Base-by-base conservation (phyloP, 2,113 vertebrate genomes). In the Hyla sarda region DNA sequence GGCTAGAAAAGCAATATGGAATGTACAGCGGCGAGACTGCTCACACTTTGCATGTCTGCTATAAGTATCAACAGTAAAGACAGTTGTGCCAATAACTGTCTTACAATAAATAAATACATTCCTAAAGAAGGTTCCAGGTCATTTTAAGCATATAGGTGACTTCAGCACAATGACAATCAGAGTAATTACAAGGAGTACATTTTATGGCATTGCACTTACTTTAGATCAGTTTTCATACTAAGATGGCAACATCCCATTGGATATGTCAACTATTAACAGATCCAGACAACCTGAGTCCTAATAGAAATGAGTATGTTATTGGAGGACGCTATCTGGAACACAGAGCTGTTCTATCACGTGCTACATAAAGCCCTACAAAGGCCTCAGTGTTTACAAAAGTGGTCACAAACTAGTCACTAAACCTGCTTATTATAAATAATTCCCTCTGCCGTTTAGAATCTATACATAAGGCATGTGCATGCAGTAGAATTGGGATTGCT, bases 61-160 rank as follows among this genome's bases (percentile, higher is more conserved):
- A 73, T 45, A 73, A 52, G 16, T n/a, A n/a, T 14, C 45, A 45
- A 21, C 32, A 75, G 54, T 77, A 77, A 52, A 50, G 52, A 32
- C 48, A 76, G 2, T 54, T 2, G 25, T 52, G 12, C 14, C 25
- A 74, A 10, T 19, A 52, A 11, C 3, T 28, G 9, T 30, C 25
- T 50, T 50, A 73, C 71, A 75, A 75, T 75, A 77, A 77, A 77
- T 52, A 77, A 28, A 9, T 50, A 50, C 9, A 6, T 28, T 6
- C 65, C 21, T 28, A 28, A 25, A 72, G 1, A 28, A 16, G 1
- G 16, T 25, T 52, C 12, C 28, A 54, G 47, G 19, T 28, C 17
- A 30, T 52, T 48, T 54, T 11, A 8, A 77, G 47, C 5, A 30
- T n/a, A 30, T 77, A 54, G 54, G 30, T 32, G 12, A 50, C 45